phyloP scores from a whole-genome alignment of 2,888 invertebrate species.

The Laspeyria flexula region DNA sequence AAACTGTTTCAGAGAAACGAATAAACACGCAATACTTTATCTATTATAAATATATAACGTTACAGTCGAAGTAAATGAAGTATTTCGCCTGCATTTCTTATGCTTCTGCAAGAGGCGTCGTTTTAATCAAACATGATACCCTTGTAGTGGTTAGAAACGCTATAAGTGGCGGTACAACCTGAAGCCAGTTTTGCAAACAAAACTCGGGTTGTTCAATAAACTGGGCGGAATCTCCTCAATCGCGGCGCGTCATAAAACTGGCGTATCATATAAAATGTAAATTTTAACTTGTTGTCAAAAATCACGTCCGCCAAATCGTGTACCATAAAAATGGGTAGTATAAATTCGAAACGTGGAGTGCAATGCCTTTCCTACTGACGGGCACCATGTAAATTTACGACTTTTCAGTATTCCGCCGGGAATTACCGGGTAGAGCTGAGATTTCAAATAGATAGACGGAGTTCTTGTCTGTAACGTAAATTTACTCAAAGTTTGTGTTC shows the following conservation, averaged over 20 bases:
- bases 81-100: neutral
- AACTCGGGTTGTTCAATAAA: conserved; percentile 33
- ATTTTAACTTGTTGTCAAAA: conserved; percentile 77
- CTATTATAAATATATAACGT: too few relatives aligned
- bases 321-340: conserved; percentile 72
- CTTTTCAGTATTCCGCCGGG: conserved; percentile 77
- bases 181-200: conserved; percentile 14
- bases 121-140: conserved; percentile 10
- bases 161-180: conserved; percentile 3
- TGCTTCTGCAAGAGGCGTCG: neutral
- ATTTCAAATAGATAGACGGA: conserved; percentile 67
- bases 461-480: conserved; percentile 54
- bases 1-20: too few relatives aligned
- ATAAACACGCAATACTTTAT: too few relatives aligned
- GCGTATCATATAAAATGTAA: conserved; percentile 70
- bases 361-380: conserved; percentile 65
- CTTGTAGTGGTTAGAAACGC: neutral
- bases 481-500: conserved; percentile 57
- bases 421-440: conserved; percentile 72
- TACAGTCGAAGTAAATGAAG: too few relatives aligned
- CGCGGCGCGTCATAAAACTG: conserved; percentile 55
- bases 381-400: conserved; percentile 77
- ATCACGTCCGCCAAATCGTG: conserved; percentile 71
- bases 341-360: conserved; percentile 72
- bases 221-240: conserved; percentile 37